phyloP scores from a whole-genome alignment of 2,797 vertebrate genomes.

The Catharus ustulatus region DNA sequence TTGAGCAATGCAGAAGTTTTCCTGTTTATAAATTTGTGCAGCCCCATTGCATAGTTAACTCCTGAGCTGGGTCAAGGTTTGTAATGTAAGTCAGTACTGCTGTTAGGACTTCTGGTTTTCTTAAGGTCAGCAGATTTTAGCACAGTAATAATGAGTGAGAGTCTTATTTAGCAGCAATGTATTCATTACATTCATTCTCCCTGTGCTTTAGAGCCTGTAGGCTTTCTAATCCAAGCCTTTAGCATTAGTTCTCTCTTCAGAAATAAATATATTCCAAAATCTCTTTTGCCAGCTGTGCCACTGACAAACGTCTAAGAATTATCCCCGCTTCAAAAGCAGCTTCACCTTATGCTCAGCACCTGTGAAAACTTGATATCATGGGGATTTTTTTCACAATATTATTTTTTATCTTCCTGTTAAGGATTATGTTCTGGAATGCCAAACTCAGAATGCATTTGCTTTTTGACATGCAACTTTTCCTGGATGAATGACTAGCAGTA shows the following conservation, averaged over 20 bases:
- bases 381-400: neutral
- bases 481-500: neutral
- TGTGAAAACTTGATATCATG: neutral
- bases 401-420: neutral
- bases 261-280: neutral
- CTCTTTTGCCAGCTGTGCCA: neutral
- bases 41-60: neutral
- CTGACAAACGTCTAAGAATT: neutral
- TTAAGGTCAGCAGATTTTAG: neutral
- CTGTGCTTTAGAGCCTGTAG: neutral
- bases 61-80: neutral
- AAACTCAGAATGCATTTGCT: neutral
- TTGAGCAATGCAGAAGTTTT: neutral
- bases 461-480: neutral
- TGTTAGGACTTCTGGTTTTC: neutral
- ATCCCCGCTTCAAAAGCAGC: neutral
- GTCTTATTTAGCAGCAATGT: neutral
- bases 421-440: neutral
- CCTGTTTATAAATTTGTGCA: neutral
- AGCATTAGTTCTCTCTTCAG: neutral
- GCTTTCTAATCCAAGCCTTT: neutral
- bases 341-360: neutral
- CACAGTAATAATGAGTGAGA: rapidly evolving
- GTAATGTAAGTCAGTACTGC: neutral
- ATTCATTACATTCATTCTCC: neutral